Evolutionary conservation across 2,888 invertebrate genomes (phyloP), one percentile per base, ranked within the genome.

Genomic region (Hoplodrina ambigua): DNA sequence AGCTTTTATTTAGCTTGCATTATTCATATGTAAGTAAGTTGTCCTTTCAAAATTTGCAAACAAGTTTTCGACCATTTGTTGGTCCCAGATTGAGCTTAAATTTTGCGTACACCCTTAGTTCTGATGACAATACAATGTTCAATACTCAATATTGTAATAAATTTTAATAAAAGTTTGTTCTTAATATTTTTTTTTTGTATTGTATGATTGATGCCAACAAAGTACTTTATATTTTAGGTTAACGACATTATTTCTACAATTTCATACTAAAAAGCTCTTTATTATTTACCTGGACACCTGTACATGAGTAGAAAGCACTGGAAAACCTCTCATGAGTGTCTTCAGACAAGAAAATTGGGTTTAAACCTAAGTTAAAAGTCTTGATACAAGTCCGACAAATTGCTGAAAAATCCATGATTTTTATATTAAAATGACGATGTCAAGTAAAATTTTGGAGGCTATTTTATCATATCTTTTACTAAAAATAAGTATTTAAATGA

Each of bases 381-480:
- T 56, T 67, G 8, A 75, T n/a, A 25, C 78, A 78, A 44, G 78
- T 78, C 17, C 78, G 78, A 52, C 78, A 78, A 37, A 65, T 50
- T 46, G 41, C 7, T 1, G 75, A 49, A 55, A 78, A 78, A 56
- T 78, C 64, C 78, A 78, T 78, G 15, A 19, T 75, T 78, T 65
- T n/a, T 78, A 13, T 49, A 64, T 61, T 49, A 68, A 67, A 63
- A 3, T 25, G 25, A 10, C 37, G 37, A 49, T 57, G 0, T 6
- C 0, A 10, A 0, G 0, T 30, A 52, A 6, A 3, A n/a, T 8
- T 5, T 11, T 6, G 15, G 0, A 7, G 17, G 1, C 25, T 37
- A 17, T 13, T 37, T 4, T 37, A 19, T 13, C 11, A 52, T 17
- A 7, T 17, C 33, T 56, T 0, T 15, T 25, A 25, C 10, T 13